These are phyloP conservation scores for Choristoneura fumiferana DNA, from an alignment of 1,140 invertebrate genomes.

Conservation along the genomic window DNA sequence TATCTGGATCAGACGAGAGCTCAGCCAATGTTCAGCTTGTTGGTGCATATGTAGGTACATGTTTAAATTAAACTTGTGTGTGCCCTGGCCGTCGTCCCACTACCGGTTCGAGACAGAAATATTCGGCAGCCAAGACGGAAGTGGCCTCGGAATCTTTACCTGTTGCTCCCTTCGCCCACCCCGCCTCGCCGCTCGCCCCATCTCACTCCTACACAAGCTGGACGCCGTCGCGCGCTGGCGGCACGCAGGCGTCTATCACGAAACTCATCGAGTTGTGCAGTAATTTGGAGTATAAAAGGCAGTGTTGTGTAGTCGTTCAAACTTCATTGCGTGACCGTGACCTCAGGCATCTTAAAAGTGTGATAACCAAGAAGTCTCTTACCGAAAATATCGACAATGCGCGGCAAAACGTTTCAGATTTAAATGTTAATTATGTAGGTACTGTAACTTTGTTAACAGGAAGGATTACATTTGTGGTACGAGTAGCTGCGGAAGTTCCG, in stretches of 20 bases:
- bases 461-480: too few relatives aligned
- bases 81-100: constrained; percentile 68
- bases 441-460: too few relatives aligned
- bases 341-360: constrained; percentile 34
- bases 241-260: constrained; percentile 33
- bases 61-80: constrained; percentile 46
- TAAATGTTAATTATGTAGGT: too few relatives aligned
- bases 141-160: constrained; percentile 78
- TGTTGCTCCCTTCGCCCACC: constrained; percentile 76
- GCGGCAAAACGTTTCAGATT: too few relatives aligned
- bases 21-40: constrained; percentile 22
- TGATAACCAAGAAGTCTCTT: background rate
- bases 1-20: constrained; percentile 23
- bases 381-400: too few relatives aligned
- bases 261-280: constrained; percentile 48
- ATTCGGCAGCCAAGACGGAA: constrained; percentile 78
- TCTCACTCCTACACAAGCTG: constrained; percentile 42
- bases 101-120: constrained; percentile 78
- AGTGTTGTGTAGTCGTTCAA: constrained; percentile 53
- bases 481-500: too few relatives aligned
- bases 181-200: constrained; percentile 39
- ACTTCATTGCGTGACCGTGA: constrained; percentile 51
- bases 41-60: constrained; percentile 35
- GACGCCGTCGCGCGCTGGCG: constrained; percentile 33
- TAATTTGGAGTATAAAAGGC: constrained; percentile 70